These are phyloP conservation scores for Cyphomyrmex costatus DNA, from an alignment of 1,140 invertebrate genomes.

Conservation along the genomic window DNA sequence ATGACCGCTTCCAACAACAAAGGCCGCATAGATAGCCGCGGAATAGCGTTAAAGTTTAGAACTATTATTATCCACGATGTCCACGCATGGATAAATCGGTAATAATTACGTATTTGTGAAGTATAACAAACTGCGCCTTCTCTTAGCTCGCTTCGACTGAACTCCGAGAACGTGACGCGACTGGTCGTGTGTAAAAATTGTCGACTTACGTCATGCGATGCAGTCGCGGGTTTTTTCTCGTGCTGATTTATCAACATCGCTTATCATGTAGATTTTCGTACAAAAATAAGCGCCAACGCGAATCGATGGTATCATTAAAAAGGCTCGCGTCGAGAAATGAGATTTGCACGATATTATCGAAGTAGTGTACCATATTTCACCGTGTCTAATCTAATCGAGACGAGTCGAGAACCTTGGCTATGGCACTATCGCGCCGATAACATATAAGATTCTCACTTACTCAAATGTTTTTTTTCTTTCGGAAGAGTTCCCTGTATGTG, in stretches of 20 bases:
- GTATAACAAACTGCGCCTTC: constrained; percentile 61
- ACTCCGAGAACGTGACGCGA: constrained; percentile 14
- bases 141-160: constrained; percentile 50
- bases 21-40: constrained; percentile 57
- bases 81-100: constrained; percentile 25
- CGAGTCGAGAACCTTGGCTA: constrained; percentile 46
- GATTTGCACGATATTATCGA: constrained; percentile 57
- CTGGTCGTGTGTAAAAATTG: not conserved
- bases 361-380: constrained; percentile 47
- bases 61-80: constrained; percentile 49
- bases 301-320: constrained; percentile 21
- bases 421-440: constrained; percentile 58
- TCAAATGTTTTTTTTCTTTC: constrained; percentile 24
- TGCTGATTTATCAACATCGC: not conserved
- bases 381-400: constrained; percentile 69
- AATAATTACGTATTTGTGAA: constrained; percentile 66
- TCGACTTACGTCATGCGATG: constrained; percentile 19
- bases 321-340: not conserved
- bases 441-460: constrained; percentile 54
- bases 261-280: constrained; percentile 22
- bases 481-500: not conserved
- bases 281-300: not conserved
- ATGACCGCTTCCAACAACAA: constrained; percentile 29
- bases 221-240: not conserved
- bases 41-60: constrained; percentile 53